These are phyloP conservation scores for Oreochromis tanganicae DNA, from an alignment of 2,113 vertebrate genomes.

Conservation along the genomic window DNA sequence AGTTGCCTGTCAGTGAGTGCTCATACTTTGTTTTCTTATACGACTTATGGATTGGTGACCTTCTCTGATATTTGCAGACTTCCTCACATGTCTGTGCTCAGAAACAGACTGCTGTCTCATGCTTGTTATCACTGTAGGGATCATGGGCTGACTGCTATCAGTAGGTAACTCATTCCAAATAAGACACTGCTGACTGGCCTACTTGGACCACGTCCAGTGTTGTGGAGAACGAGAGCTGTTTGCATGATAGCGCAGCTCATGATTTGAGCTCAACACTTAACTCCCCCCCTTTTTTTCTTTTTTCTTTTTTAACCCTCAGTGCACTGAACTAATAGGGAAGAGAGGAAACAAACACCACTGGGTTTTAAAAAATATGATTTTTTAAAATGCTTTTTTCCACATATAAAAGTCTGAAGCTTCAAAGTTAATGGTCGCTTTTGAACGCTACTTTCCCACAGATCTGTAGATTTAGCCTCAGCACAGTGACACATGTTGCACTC, in stretches of 20 bases:
- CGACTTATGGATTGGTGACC: background rate
- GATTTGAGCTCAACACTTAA: background rate
- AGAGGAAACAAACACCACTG: background rate
- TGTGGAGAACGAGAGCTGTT: constrained; percentile 49
- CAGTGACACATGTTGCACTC: background rate
- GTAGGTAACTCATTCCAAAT: constrained; percentile 33
- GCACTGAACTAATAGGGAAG: background rate
- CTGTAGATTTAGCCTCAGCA: background rate
- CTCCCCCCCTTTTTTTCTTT: background rate
- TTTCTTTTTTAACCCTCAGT: background rate
- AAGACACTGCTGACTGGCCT: constrained; percentile 55
- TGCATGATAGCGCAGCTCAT: constrained; percentile 25
- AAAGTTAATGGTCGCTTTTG: background rate
- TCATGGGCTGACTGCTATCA: constrained; percentile 17
- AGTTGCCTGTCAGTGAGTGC: background rate
- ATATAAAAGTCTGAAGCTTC: background rate
- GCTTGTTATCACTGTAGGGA: constrained; percentile 18
- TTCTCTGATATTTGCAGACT: background rate
- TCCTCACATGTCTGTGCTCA: background rate
- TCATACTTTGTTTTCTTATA: background rate
- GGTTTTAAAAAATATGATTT: background rate
- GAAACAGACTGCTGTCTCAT: background rate
- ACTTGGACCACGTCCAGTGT: constrained; percentile 56
- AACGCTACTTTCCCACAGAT: background rate
- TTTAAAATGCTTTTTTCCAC: background rate